Evolutionary conservation across 2,113 vertebrate species (phyloP).

Genomic region (Gambusia affinis): DNA sequence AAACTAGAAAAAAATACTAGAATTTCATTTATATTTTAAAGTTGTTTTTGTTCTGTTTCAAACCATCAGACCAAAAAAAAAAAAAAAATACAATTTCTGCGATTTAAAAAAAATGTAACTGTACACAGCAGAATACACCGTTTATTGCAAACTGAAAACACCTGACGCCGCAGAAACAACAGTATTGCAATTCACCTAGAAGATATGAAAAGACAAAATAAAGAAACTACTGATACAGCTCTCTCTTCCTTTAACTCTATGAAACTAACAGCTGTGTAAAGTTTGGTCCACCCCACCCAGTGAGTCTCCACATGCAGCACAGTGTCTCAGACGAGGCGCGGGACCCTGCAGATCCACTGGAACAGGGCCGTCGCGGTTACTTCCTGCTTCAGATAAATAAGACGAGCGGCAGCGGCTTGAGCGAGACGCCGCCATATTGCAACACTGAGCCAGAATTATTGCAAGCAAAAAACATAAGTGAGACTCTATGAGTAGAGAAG

Average conservation of each 20-base stretch:
- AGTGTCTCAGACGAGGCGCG: neutral
- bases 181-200: conserved; percentile 73
- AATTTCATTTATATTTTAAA: conserved; percentile 79
- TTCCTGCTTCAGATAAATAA: conserved; percentile 13
- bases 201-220: conserved; percentile 68
- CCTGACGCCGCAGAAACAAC: conserved; percentile 74
- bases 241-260: conserved; percentile 35
- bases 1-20: conserved; percentile 67
- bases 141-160: conserved; percentile 80
- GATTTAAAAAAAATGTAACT: conserved; percentile 77
- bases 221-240: conserved; percentile 52
- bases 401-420: neutral
- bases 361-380: conserved; percentile 15
- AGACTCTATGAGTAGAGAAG: conserved; percentile 1
- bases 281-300: conserved; percentile 4
- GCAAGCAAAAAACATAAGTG: neutral
- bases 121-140: conserved; percentile 83
- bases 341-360: conserved; percentile 12
- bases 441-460: conserved; percentile 15
- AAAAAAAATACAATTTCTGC: conserved; percentile 73
- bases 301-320: neutral
- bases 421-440: neutral
- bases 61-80: conserved; percentile 80
- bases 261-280: conserved; percentile 31
- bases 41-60: conserved; percentile 80